Evolutionary conservation across 2,113 vertebrate species (phyloP).

Genomic region (Raphicerus campestris): DNA sequence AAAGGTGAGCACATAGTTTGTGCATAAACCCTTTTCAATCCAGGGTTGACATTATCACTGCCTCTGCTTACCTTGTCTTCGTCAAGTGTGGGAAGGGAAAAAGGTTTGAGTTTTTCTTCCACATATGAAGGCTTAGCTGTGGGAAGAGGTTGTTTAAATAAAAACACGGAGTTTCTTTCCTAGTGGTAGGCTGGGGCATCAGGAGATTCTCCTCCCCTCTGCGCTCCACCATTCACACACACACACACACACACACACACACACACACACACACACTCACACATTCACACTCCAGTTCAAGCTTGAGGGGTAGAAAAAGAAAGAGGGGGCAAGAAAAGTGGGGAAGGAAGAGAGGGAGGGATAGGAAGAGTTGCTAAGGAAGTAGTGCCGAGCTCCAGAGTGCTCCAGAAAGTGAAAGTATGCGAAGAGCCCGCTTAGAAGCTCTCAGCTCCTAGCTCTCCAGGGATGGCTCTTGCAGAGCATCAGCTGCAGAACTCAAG

Average conservation of each 20-base stretch:
- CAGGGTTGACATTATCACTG: background rate
- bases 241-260: background rate
- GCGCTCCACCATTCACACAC: background rate
- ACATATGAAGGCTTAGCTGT: background rate
- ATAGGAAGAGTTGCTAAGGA: background rate
- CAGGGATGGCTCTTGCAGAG: background rate
- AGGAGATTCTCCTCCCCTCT: background rate
- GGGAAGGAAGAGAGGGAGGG: background rate
- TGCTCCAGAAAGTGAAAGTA: background rate
- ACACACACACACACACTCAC: background rate
- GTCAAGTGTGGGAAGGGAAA: conserved; percentile 17
- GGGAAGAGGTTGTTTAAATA: conserved; percentile 9
- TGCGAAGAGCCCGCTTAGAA: background rate
- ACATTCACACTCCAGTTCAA: background rate
- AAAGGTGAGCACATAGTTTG: background rate
- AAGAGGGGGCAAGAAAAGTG: background rate
- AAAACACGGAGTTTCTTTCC: background rate
- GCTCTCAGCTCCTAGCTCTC: background rate
- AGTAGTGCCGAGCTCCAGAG: background rate
- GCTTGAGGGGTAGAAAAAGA: background rate
- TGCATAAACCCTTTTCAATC: background rate
- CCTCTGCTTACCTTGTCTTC: conserved; percentile 43
- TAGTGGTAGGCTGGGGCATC: background rate
- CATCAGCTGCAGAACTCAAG: background rate
- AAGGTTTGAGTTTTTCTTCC: conserved; percentile 1